These are phyloP conservation scores for Lasioglossum zephyrum DNA, from an alignment of 2,888 invertebrate species.

Conservation along the genomic window DNA sequence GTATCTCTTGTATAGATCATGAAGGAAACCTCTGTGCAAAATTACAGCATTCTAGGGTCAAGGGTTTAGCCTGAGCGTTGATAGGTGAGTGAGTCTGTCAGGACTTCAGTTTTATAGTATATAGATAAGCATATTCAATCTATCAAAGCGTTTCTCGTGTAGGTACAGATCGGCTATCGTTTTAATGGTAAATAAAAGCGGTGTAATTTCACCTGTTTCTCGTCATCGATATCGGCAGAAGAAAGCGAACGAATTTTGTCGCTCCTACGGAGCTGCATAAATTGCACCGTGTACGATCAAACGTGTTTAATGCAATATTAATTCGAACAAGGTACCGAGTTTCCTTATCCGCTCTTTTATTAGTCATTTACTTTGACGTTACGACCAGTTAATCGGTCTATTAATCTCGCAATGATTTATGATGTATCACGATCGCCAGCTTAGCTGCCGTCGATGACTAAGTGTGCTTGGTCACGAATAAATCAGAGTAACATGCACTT, in stretches of 20 bases:
- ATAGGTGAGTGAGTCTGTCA: too few species aligned
- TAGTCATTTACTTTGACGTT: background rate
- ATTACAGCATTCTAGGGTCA: too few species aligned
- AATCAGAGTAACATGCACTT: background rate
- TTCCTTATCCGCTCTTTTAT: background rate
- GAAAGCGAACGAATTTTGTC: background rate
- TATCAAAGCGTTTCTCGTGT: background rate
- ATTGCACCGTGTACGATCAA: background rate
- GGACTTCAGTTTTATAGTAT: too few species aligned
- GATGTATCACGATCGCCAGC: background rate
- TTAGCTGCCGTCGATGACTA: background rate
- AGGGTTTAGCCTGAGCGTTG: too few species aligned
- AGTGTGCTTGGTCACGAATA: background rate
- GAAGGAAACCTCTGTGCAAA: too few species aligned
- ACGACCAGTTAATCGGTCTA: background rate
- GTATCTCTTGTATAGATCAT: too few species aligned
- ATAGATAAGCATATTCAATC: too few species aligned
- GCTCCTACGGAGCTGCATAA: background rate
- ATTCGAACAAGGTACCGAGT: background rate
- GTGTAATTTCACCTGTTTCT: background rate
- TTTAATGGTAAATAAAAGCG: background rate
- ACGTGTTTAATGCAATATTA: conserved; percentile 3
- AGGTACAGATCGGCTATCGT: background rate
- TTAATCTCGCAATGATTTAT: conserved; percentile 8
- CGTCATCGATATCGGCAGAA: background rate